Conservation (phyloP, 2,113 vertebrate genomes). For the Sialia sialis region DNA sequence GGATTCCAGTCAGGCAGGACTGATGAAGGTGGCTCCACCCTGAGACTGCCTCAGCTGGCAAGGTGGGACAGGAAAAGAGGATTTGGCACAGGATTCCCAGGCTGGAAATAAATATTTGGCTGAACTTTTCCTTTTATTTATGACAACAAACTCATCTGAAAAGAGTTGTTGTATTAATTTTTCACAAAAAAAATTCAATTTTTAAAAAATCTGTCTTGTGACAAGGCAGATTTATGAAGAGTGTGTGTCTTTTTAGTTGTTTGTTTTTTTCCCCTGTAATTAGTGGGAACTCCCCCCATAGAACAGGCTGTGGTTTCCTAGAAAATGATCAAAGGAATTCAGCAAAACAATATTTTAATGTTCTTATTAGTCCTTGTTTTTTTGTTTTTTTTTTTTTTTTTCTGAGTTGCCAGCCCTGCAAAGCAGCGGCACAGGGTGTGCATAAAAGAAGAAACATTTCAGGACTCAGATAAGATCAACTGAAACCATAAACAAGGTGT, state of each 20-base stretch:
- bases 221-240: background rate
- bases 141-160: background rate
- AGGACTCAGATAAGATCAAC: background rate
- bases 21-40: background rate
- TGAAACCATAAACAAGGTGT: constrained; percentile 30
- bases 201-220: background rate
- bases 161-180: background rate
- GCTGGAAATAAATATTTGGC: background rate
- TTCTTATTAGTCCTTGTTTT: background rate
- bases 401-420: background rate
- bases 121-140: background rate
- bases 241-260: background rate
- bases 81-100: background rate
- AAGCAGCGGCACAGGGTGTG: background rate
- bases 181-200: background rate
- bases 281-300: background rate
- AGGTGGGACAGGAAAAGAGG: background rate
- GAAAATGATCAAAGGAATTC: background rate
- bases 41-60: background rate
- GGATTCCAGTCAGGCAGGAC: background rate
- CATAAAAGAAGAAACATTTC: background rate
- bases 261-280: background rate
- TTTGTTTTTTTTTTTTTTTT: background rate
- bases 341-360: background rate
- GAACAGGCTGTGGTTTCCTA: background rate